phyloP scores from a whole-genome alignment of 2,113 vertebrate genomes.

The Gorsachius goisagi region DNA sequence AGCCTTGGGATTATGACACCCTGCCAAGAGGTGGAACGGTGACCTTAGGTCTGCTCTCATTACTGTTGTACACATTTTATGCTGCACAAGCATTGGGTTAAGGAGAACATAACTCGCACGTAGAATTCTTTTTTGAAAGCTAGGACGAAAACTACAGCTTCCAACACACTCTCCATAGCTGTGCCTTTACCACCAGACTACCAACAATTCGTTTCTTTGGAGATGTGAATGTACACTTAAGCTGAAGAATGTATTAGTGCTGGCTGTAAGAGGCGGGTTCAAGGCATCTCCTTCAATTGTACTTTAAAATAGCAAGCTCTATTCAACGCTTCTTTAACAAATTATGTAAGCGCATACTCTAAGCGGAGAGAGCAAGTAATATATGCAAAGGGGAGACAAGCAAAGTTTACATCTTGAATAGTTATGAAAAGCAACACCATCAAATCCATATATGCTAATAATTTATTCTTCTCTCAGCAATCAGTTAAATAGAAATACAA shows the following conservation, averaged over 20 bases:
- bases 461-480: neutral
- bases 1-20: neutral
- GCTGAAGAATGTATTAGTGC: neutral
- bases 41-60: neutral
- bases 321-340: neutral
- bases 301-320: neutral
- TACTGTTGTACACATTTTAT: neutral
- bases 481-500: conserved; percentile 12
- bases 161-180: neutral
- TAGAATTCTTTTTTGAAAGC: neutral
- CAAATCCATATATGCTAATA: neutral
- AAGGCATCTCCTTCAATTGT: neutral
- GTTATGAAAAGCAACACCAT: neutral
- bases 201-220: neutral
- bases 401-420: neutral
- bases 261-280: neutral
- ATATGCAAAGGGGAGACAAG: neutral
- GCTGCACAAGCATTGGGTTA: neutral
- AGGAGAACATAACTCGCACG: neutral
- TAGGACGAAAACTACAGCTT: neutral
- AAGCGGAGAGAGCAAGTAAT: neutral
- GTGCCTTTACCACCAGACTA: neutral
- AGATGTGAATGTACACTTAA: neutral
- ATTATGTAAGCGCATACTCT: neutral
- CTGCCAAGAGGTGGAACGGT: neutral